phyloP scores from a whole-genome alignment of 2,888 invertebrate genomes.

The Thelaira solivaga region DNA sequence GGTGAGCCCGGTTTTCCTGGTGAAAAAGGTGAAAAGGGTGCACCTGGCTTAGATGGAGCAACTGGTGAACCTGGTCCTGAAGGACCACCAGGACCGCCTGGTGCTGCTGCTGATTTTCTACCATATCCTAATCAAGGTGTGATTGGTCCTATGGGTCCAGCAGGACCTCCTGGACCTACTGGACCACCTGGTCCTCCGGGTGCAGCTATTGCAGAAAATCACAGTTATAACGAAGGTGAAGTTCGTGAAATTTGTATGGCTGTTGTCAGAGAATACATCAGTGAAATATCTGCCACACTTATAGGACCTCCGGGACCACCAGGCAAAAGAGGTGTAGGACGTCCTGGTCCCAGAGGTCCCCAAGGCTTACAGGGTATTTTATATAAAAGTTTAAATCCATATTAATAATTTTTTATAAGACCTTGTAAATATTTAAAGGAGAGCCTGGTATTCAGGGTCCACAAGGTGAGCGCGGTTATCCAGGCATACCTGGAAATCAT shows the following conservation, averaged over 20 bases:
- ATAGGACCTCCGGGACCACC: slow-evolving; percentile 83
- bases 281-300: slow-evolving; percentile 82
- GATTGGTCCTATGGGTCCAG: slow-evolving; percentile 72
- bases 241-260: slow-evolving; percentile 88
- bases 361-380: slow-evolving; percentile 79
- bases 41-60: slow-evolving; percentile 65
- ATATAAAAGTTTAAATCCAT: not conserved
- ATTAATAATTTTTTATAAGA: not conserved
- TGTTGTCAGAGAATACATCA: slow-evolving; percentile 87
- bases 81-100: slow-evolving; percentile 78
- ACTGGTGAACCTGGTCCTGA: slow-evolving; percentile 53
- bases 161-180: slow-evolving; percentile 78
- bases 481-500: slow-evolving; percentile 83
- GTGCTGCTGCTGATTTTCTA: not conserved
- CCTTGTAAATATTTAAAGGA: slow-evolving; percentile 74
- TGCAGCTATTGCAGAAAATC: slow-evolving; percentile 69
- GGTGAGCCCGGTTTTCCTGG: slow-evolving; percentile 76
- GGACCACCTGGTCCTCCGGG: slow-evolving; percentile 78
- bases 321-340: slow-evolving; percentile 82
- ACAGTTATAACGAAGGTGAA: slow-evolving; percentile 79
- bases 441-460: slow-evolving; percentile 79
- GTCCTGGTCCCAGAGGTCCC: slow-evolving; percentile 82
- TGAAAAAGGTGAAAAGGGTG: slow-evolving; percentile 62
- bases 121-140: slow-evolving; percentile 2
- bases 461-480: slow-evolving; percentile 83